Evolutionary conservation across 2,113 vertebrate genomes (phyloP).

Genomic region (Hylia prasina): DNA sequence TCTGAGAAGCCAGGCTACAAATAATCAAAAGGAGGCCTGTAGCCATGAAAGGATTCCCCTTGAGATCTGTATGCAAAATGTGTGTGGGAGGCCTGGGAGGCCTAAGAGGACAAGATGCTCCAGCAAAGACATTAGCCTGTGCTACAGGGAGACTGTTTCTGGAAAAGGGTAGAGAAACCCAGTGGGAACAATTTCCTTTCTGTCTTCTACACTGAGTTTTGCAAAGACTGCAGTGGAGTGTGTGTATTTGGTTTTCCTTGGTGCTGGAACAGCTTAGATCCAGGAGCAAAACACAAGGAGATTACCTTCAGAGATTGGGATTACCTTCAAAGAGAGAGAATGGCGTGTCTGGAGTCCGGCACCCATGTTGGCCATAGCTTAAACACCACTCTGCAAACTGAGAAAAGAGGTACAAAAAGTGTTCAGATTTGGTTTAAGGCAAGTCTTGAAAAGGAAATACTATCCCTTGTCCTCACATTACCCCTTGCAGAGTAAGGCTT

Average conservation of each 20-base stretch:
- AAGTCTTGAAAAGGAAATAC: background rate
- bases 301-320: background rate
- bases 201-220: background rate
- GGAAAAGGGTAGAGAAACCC: background rate
- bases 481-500: background rate
- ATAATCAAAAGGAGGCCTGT: background rate
- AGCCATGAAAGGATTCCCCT: background rate
- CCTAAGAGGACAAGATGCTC: background rate
- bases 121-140: background rate
- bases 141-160: background rate
- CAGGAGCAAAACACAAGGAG: background rate
- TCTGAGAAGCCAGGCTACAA: background rate
- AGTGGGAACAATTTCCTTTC: background rate
- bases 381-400: conserved; percentile 99
- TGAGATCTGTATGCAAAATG: background rate
- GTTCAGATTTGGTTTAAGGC: background rate
- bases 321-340: conserved; percentile 99
- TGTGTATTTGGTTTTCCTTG: background rate
- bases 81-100: background rate
- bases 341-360: conserved; percentile 90
- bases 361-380: conserved; percentile 92
- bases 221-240: background rate
- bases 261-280: background rate
- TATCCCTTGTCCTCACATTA: background rate
- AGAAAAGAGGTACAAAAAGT: background rate